Evolutionary conservation across 2,113 vertebrate genomes (phyloP), one percentile per base, ranked within the genome.

Genomic region (Bubo scandiacus): DNA sequence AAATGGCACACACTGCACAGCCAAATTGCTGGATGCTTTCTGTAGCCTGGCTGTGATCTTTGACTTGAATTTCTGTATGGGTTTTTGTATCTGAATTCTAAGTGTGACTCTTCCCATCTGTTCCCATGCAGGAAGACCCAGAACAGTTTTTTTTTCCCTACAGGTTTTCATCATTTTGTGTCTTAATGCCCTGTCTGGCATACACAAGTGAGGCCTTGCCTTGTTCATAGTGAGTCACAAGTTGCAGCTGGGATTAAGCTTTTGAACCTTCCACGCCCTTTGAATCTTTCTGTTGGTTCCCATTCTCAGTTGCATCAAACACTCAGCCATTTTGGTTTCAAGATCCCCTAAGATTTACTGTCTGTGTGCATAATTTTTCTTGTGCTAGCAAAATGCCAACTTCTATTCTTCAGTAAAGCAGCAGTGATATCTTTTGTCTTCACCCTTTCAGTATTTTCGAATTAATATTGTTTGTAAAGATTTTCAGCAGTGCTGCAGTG

Each of bases 261-360:
- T 79, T 90, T 92, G 74, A 68, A 71, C 52, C 26, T 79, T 78
- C 47, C 19, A 45, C 19, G 20, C 7, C 4, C 43, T 82, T 89
- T 81, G 47, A 61, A 30, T 71, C 40, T 70, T 66, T 61, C n/a
- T 57, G 0, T 63, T 62, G 52, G 13, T 87, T 85, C 57, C n/a
- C 2, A 0, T 75, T 92, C 54, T 63, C 58, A 72, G 42, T 57
- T 1, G 0, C 3, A 9, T 85, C 47, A 92, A 59, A 17, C 0
- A 0, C 52, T 40, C 1, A 0, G 6, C 61, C 0, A 0, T 55
- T 96, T 88, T 74, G 38, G 17, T 63, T 79, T 90, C 71, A 63
- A 62, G 34, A 26, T 20, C 43, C 16, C 58, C 49, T 82, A 81
- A 55, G 47, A 79, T 87, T 91, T 81, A 17, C 68, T 81, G 2